Conservation (phyloP, 2,797 vertebrate species). For the Pseudochirops corinnae region DNA sequence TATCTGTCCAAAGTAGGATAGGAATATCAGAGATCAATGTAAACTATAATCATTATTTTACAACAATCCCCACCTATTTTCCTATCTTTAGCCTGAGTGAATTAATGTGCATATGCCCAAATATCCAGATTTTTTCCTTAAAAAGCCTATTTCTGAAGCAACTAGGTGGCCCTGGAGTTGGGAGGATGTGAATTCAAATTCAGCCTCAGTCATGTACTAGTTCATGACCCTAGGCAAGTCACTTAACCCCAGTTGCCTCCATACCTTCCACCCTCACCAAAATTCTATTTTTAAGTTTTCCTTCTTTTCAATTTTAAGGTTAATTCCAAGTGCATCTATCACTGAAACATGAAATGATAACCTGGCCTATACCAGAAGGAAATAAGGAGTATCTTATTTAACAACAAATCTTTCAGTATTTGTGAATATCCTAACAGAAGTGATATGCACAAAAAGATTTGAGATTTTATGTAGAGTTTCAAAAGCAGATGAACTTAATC, state of each 20-base stretch:
- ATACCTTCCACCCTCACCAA: no score
- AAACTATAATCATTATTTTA: neutral
- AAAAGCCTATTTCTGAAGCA: no score
- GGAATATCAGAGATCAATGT: neutral
- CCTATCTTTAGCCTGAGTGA: no score
- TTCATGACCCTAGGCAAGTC: no score
- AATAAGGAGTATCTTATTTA: neutral
- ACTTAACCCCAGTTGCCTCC: neutral
- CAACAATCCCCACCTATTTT: no score
- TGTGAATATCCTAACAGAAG: neutral
- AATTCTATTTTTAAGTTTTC: neutral
- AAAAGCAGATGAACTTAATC: neutral
- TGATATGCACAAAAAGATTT: neutral
- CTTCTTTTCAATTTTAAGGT: neutral
- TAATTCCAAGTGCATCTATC: neutral
- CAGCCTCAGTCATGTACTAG: no score
- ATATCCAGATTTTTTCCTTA: no score
- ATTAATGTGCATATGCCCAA: no score
- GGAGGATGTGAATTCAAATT: no score
- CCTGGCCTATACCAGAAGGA: fast-evolving
- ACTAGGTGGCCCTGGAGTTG: no score
- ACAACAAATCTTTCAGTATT: neutral
- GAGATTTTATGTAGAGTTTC: neutral
- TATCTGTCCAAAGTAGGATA: neutral
- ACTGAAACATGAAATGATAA: neutral